Conservation (phyloP, 2,888 invertebrate genomes). For the Muscina levida region DNA sequence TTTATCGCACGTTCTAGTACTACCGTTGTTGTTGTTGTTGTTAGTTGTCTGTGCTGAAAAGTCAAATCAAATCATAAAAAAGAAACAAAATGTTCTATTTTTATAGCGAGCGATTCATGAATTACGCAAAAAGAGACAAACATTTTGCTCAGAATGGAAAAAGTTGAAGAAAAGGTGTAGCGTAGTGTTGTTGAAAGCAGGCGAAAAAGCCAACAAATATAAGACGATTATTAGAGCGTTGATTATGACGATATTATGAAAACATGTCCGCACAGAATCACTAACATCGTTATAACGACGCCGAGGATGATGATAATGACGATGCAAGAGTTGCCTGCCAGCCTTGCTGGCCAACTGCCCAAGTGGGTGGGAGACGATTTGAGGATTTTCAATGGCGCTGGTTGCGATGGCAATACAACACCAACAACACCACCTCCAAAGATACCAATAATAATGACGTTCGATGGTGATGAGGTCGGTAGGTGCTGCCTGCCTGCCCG, state of each 20-base stretch:
- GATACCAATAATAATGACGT: conserved; percentile 58
- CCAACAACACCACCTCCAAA: conserved; percentile 47
- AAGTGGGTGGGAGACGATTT: conserved; percentile 32
- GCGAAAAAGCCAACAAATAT: conserved; percentile 21
- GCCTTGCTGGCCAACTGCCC: conserved; percentile 54
- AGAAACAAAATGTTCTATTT: conserved; percentile 72
- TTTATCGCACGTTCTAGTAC: conserved; percentile 65
- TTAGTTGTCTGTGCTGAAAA: conserved; percentile 68
- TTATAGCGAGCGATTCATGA: conserved; percentile 74
- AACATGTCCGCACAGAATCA: conserved; percentile 45
- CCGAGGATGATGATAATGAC: conserved; percentile 47
- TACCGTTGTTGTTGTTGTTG: background rate
- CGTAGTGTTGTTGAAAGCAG: background rate
- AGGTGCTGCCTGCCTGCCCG: conserved; percentile 17
- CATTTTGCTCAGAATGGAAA: conserved; percentile 75
- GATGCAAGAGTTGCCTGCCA: conserved; percentile 44
- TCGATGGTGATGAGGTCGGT: conserved; percentile 53
- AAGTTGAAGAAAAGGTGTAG: conserved; percentile 69
- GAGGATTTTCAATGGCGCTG: conserved; percentile 35
- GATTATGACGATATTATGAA: conserved; percentile 41
- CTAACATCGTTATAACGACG: conserved; percentile 8
- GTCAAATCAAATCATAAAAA: conserved; percentile 71
- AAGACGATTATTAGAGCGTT: conserved; percentile 41
- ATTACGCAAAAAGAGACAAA: conserved; percentile 78
- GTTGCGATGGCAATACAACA: conserved; percentile 9